Evolutionary conservation across 2,797 vertebrate genomes (phyloP).

Genomic region (Pachyuromys duprasi): DNA sequence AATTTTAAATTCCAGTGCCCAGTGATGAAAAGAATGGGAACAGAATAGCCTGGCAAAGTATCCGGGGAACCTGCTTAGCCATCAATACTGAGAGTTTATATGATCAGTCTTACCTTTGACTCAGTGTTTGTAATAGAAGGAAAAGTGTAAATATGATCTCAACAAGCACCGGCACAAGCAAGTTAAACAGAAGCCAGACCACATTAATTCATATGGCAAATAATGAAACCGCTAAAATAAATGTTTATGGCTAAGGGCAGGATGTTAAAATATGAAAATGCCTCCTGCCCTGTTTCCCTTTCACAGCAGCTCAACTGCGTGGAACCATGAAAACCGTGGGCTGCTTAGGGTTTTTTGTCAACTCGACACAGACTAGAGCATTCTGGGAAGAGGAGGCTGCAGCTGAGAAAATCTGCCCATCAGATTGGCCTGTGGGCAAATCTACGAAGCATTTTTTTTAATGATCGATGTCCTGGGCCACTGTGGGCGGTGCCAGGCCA

Average conservation of each 20-base stretch:
- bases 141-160: neutral
- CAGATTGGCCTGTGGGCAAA: neutral
- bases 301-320: too few relatives aligned
- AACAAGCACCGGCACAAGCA: neutral
- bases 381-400: neutral
- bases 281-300: neutral
- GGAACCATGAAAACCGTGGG: neutral
- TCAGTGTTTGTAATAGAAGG: neutral
- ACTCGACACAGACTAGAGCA: neutral
- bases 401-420: neutral
- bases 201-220: neutral
- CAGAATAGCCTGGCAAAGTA: neutral
- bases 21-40: neutral
- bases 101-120: slow-evolving; percentile 7
- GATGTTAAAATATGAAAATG: neutral
- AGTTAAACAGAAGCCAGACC: slow-evolving; percentile 11
- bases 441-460: neutral
- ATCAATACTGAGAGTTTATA: neutral
- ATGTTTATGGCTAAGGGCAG: neutral
- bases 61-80: neutral
- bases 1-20: slow-evolving; percentile 17
- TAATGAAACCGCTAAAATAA: slow-evolving; percentile 18
- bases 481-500: neutral
- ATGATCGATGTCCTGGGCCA: neutral
- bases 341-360: neutral